phyloP scores from a whole-genome alignment of 2,888 invertebrate genomes.

The Empis stercorea region DNA sequence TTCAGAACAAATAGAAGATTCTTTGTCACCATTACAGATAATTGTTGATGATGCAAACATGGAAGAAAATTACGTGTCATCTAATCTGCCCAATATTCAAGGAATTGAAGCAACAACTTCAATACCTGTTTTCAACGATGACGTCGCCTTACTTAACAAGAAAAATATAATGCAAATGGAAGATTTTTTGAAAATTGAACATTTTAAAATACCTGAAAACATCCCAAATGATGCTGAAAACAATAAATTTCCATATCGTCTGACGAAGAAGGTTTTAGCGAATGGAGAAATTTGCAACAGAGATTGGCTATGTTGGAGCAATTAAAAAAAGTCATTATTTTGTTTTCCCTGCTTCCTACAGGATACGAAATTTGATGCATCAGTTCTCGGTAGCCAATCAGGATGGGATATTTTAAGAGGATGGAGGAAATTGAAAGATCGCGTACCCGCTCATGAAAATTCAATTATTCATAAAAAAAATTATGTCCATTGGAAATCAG shows the following conservation, averaged over 20 bases:
- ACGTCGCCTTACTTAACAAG: slow-evolving; percentile 1
- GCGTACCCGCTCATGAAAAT: neutral
- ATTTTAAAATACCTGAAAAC: slow-evolving; percentile 1
- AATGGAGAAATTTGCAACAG: neutral
- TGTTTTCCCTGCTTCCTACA: neutral
- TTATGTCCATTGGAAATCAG: neutral
- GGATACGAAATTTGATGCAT: neutral
- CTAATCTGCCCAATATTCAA: neutral
- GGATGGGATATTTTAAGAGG: slow-evolving; percentile 1
- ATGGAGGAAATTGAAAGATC: slow-evolving; percentile 1
- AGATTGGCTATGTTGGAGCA: neutral
- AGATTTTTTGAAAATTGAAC: neutral
- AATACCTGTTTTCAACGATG: neutral
- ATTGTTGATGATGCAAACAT: neutral
- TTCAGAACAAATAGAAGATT: neutral
- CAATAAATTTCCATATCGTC: neutral
- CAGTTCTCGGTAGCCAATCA: neutral
- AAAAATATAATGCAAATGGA: slow-evolving; percentile 1
- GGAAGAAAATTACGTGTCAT: neutral
- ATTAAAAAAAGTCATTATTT: neutral
- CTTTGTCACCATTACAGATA: neutral
- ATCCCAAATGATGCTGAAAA: neutral
- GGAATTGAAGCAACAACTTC: neutral
- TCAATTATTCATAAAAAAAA: neutral
- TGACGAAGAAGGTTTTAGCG: neutral